Base-by-base conservation (phyloP, 30 jellyfish, hydroid and myxozoan species). In the Aurelia sp. region DNA sequence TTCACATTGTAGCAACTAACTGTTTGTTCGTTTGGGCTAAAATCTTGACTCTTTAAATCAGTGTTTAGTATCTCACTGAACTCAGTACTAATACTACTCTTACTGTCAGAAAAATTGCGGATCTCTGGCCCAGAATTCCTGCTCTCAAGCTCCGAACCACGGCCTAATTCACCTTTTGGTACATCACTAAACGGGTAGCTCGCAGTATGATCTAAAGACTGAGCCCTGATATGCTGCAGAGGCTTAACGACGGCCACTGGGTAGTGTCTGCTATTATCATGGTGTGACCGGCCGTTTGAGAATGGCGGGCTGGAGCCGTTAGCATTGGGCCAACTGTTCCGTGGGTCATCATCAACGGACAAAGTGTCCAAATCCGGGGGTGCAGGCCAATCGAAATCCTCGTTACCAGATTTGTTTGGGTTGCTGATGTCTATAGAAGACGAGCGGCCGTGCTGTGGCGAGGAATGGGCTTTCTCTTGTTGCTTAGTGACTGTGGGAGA, bases 171-270 rank as follows among this genome's bases (percentile, higher is more conserved):
- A 51, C 64, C 52, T 21, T 31, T 21, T 4, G 11, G 20, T 6
- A 44, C 11, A 63, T 78, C 89, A 30, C 31, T 63, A 17, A 17
- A 53, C 4, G 60, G 55, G 63, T 24, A 22, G 16, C 53, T 55
- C 0, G 74, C 86, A 1, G 69, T 21, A 8, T 8, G 13, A 55
- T 83, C 92, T 50, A 38, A 71, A 2, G 92, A 83, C 27, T 73
- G 92, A 60, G 76, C 60, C 57, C 72, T 83, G 33, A 20, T 85
- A 19, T 83, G 92, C 63, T 72, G 92, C 67, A 83, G 19, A 21
- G 92, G 92, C 86, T 83, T 83, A 66, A 83, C 92, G 8, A 83
- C 92, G n/a, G 92, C 92, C 13, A 83, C 92, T 5, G 92, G 92
- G 74, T 27, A 58, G 20, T 70, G 61, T 38, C 85, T 53, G 47